These are phyloP conservation scores for Plebejus melissa DNA, from an alignment of 2,888 invertebrate genomes.

Conservation along the genomic window DNA sequence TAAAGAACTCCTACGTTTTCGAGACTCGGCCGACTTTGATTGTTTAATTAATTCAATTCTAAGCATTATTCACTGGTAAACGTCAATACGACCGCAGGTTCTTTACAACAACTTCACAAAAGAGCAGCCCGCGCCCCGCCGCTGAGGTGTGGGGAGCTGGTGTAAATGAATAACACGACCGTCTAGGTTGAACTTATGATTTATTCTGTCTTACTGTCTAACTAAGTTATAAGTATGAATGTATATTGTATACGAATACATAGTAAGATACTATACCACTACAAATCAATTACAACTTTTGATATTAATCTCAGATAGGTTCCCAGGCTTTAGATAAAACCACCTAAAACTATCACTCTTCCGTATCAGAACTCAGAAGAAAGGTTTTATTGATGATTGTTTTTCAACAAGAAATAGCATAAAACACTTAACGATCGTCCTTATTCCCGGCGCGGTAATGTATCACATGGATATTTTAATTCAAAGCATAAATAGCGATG, in stretches of 20 bases:
- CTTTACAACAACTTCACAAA: neutral
- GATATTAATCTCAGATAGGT: too few relatives aligned
- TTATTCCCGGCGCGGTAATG: slow-evolving; percentile 61
- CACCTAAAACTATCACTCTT: too few relatives aligned
- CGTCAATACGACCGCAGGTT: neutral
- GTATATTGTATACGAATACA: too few relatives aligned
- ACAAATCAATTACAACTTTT: too few relatives aligned
- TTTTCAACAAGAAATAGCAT: slow-evolving; percentile 17
- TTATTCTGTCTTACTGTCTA: too few relatives aligned
- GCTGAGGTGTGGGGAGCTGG: too few relatives aligned
- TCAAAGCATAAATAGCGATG: slow-evolving; percentile 61
- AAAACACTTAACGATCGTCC: slow-evolving; percentile 59
- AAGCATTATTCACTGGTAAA: slow-evolving; percentile 4
- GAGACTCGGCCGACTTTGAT: neutral
- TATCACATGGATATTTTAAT: slow-evolving; percentile 70
- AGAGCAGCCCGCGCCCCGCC: neutral
- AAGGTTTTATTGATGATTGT: neutral
- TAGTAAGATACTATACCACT: too few relatives aligned
- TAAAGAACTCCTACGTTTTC: neutral
- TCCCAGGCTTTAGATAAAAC: too few relatives aligned
- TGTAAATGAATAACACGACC: too few relatives aligned
- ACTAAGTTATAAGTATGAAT: too few relatives aligned
- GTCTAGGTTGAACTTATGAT: too few relatives aligned
- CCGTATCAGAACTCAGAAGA: too few relatives aligned
- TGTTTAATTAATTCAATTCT: neutral